These are phyloP conservation scores for Notocelia uddmanniana DNA, from an alignment of 2,888 invertebrate genomes.

Conservation along the genomic window DNA sequence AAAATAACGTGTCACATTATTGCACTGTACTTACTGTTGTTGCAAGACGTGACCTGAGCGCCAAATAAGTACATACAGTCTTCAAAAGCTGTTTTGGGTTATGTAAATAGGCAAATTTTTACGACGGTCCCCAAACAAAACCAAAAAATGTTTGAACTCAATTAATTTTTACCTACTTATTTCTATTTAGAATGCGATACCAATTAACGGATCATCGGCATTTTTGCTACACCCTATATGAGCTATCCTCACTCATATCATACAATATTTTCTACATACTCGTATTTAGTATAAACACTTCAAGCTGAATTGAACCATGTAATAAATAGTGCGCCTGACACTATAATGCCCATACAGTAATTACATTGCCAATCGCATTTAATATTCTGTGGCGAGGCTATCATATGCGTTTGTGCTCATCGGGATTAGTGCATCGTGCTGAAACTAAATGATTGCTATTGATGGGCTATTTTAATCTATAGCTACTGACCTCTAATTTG, in stretches of 20 bases:
- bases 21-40: no score
- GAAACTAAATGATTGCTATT: slow-evolving; percentile 29
- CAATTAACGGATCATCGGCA: no score
- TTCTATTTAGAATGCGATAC: no score
- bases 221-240: no score
- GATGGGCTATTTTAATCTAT: slow-evolving; percentile 18
- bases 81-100: no score
- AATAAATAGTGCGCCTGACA: not conserved
- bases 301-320: not conserved
- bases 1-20: no score
- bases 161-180: no score
- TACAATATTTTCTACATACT: not conserved
- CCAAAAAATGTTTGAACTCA: no score
- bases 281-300: not conserved
- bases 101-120: no score
- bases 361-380: slow-evolving; percentile 7
- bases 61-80: no score
- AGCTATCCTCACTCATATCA: not conserved
- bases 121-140: no score
- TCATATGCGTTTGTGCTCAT: slow-evolving; percentile 13
- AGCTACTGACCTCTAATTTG: slow-evolving; percentile 11
- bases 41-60: no score
- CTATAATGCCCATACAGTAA: slow-evolving; percentile 8
- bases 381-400: slow-evolving; percentile 11
- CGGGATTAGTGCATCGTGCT: slow-evolving; percentile 20